These are phyloP conservation scores for Aethes cnicana DNA, from an alignment of 2,888 invertebrate genomes.

Conservation along the genomic window DNA sequence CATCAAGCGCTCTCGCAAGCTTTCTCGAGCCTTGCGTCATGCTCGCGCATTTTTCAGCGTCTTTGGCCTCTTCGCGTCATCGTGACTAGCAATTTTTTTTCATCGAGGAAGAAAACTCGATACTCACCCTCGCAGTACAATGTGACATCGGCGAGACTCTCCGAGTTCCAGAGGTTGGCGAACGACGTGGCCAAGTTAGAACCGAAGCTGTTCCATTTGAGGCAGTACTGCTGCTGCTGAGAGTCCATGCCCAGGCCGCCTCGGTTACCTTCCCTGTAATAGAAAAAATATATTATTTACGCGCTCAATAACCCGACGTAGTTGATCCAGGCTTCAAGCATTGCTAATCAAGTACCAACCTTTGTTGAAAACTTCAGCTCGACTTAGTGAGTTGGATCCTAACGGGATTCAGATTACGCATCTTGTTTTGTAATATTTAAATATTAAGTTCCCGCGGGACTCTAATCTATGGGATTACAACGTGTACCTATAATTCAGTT, in stretches of 20 bases:
- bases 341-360: slow-evolving; percentile 8
- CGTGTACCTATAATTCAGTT: slow-evolving; percentile 10
- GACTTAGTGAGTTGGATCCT: slow-evolving; percentile 8
- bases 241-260: slow-evolving; percentile 94
- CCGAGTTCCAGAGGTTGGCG: slow-evolving; percentile 95
- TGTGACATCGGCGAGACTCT: slow-evolving; percentile 95
- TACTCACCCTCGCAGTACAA: slow-evolving; percentile 95
- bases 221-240: slow-evolving; percentile 97
- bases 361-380: slow-evolving; percentile 11
- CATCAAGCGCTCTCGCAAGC: slow-evolving; percentile 15
- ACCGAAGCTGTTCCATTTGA: slow-evolving; percentile 98
- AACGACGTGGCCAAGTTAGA: slow-evolving; percentile 95
- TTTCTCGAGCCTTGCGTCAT: slow-evolving; percentile 5
- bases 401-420: slow-evolving; percentile 10
- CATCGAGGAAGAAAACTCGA: not conserved
- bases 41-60: slow-evolving; percentile 15
- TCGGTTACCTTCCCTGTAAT: slow-evolving; percentile 85
- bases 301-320: not conserved
- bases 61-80: slow-evolving; percentile 2
- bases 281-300: slow-evolving; percentile 35
- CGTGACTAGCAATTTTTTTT: slow-evolving; percentile 3
- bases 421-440: slow-evolving; percentile 17
- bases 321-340: not conserved
- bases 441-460: slow-evolving; percentile 17
- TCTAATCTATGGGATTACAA: slow-evolving; percentile 25